Conservation (phyloP, 2,797 vertebrate species). For the Serranus cabrilla region DNA sequence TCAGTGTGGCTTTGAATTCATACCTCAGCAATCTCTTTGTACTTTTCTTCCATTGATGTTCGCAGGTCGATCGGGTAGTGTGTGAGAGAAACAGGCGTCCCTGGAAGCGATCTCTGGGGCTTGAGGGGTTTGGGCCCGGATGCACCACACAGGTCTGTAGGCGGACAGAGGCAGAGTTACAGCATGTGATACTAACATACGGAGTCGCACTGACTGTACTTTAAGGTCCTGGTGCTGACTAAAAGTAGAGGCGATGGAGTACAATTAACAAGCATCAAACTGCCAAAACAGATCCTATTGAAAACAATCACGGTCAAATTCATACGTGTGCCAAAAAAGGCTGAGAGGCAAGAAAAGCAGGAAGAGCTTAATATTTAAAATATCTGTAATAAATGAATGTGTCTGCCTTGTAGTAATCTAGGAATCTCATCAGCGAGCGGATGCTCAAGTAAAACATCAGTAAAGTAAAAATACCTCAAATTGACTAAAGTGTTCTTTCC, state of each 20-base stretch:
- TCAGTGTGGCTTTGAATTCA: not conserved
- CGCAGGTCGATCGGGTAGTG: constrained; percentile 91
- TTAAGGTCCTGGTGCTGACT: not conserved
- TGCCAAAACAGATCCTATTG: not conserved
- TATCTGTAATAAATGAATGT: not conserved
- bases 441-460: not conserved
- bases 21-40: constrained; percentile 97
- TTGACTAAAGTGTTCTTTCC: no score
- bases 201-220: not conserved
- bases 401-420: no score
- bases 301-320: not conserved
- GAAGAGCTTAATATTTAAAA: not conserved
- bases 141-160: constrained; percentile 86
- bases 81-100: constrained; percentile 88
- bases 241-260: not conserved
- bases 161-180: constrained; percentile 22
- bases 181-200: not conserved
- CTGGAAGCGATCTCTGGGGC: constrained; percentile 91
- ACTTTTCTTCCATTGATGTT: constrained; percentile 97
- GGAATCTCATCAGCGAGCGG: no score
- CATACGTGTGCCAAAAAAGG: not conserved
- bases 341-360: not conserved
- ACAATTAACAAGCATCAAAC: not conserved
- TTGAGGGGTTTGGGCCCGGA: constrained; percentile 86
- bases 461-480: not conserved